Evolutionary conservation across 2,888 invertebrate genomes (phyloP).

Genomic region (Perizoma flavofasciatum): DNA sequence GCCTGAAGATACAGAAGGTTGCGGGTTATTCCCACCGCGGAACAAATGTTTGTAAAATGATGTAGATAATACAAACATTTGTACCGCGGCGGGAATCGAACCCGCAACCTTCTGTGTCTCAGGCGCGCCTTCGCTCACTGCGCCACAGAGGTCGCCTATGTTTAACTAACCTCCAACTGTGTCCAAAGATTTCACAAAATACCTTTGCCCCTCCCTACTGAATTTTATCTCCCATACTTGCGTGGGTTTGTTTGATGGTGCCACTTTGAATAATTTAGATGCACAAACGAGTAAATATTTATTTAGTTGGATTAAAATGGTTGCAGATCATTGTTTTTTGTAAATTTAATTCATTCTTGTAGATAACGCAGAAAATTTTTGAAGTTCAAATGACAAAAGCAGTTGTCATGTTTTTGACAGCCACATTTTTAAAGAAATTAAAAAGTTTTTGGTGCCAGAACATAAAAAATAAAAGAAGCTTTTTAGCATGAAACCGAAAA

Average conservation of each 20-base stretch:
- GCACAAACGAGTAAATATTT: constrained; percentile 15
- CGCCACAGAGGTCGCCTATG: too few species aligned
- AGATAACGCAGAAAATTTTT: constrained; percentile 7
- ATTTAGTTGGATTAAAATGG: constrained; percentile 11
- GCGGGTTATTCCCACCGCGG: too few species aligned
- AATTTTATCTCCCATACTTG: constrained; percentile 74
- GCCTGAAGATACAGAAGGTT: too few species aligned
- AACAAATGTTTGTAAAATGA: too few species aligned
- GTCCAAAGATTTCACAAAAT: constrained; percentile 66
- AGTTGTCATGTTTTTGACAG: background rate
- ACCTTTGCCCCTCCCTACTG: constrained; percentile 65
- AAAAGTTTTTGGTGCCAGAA: too few species aligned
- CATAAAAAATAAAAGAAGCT: too few species aligned
- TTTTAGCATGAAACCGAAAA: too few species aligned
- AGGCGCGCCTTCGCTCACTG: too few species aligned
- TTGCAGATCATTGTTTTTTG: constrained; percentile 16
- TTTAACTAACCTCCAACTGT: constrained; percentile 62
- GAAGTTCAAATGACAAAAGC: constrained; percentile 6
- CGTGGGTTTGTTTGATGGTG: constrained; percentile 47
- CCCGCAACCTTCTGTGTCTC: too few species aligned
- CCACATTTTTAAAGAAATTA: too few species aligned
- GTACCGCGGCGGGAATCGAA: too few species aligned
- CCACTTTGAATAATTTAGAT: constrained; percentile 62
- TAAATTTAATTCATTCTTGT: background rate
- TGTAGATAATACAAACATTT: too few species aligned